These are phyloP conservation scores for Chionomys nivalis DNA, from an alignment of 2,113 vertebrate species.

Conservation along the genomic window DNA sequence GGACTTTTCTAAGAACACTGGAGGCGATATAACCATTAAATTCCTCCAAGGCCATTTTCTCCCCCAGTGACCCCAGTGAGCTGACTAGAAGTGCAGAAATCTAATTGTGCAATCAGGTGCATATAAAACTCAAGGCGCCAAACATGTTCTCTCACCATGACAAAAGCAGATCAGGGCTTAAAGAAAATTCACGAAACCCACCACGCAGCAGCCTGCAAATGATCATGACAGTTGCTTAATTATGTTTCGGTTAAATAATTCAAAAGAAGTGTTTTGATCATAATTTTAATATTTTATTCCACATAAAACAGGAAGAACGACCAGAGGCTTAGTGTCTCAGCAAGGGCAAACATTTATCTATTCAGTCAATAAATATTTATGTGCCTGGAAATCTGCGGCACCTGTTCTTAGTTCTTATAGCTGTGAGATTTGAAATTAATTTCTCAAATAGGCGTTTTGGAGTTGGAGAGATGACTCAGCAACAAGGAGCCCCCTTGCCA, in stretches of 20 bases:
- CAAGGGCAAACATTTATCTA: constrained; percentile 34
- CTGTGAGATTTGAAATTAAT: constrained; percentile 45
- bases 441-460: not conserved
- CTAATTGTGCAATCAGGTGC: not conserved
- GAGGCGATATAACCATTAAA: not conserved
- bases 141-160: not conserved
- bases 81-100: constrained; percentile 16
- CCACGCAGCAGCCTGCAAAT: not conserved
- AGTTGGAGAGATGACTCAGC: not conserved
- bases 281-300: constrained; percentile 20
- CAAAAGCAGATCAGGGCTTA: not conserved
- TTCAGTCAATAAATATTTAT: constrained; percentile 42
- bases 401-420: not conserved
- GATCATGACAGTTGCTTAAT: constrained; percentile 2
- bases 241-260: constrained; percentile 8
- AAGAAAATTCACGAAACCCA: constrained; percentile 22
- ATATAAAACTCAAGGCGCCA: not conserved
- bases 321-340: not conserved
- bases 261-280: constrained; percentile 36
- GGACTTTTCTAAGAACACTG: not conserved
- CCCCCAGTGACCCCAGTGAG: constrained; percentile 26
- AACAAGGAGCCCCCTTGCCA: not conserved
- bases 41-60: constrained; percentile 22
- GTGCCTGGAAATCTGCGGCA: constrained; percentile 12
- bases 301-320: not conserved